These are phyloP conservation scores for Otocyon megalotis DNA, from an alignment of 2,113 vertebrate genomes.

Conservation along the genomic window DNA sequence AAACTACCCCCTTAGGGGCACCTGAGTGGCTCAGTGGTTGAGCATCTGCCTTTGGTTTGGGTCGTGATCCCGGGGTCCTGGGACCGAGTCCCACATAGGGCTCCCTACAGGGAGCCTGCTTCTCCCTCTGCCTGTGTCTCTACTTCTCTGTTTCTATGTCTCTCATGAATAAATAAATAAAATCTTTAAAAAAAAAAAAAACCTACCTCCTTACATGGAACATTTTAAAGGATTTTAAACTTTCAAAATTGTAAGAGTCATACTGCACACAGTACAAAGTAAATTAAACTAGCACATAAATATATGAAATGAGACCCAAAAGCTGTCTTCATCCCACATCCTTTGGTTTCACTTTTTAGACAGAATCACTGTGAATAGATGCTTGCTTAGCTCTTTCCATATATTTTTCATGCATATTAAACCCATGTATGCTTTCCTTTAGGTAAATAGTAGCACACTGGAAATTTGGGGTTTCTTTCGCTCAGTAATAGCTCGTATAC, in stretches of 20 bases:
- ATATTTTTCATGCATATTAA: background rate
- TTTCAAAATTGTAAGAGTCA: background rate
- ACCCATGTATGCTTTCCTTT: background rate
- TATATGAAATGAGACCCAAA: background rate
- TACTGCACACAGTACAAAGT: background rate
- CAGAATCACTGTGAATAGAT: background rate
- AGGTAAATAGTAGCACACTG: background rate
- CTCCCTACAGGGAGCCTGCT: too few relatives aligned
- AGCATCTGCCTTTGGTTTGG: too few relatives aligned
- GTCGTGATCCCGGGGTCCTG: too few relatives aligned
- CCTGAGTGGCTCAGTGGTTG: too few relatives aligned
- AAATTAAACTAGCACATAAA: background rate
- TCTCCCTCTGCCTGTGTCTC: too few relatives aligned
- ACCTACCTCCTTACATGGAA: background rate
- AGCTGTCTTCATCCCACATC: background rate
- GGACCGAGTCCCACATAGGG: too few relatives aligned
- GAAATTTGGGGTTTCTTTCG: background rate
- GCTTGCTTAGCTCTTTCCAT: background rate
- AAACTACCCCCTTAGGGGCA: background rate
- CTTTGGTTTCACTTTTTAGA: background rate
- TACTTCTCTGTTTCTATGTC: too few relatives aligned
- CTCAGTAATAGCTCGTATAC: background rate
- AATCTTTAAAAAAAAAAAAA: background rate
- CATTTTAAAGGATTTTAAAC: background rate
- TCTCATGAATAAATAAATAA: too few relatives aligned